These are phyloP conservation scores for Catharus fuscescens DNA, from an alignment of 2,113 vertebrate genomes.

Conservation along the genomic window DNA sequence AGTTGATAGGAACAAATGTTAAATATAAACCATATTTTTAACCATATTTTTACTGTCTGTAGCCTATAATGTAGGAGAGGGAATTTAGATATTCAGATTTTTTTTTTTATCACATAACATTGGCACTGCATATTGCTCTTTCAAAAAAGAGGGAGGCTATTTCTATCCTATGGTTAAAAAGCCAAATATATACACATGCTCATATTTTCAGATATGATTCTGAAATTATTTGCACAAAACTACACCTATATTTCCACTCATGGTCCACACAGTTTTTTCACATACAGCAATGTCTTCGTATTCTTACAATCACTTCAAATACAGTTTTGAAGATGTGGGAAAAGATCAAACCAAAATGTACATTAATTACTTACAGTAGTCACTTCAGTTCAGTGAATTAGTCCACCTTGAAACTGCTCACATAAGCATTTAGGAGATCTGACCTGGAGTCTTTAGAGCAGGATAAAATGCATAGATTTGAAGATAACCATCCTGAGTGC, in stretches of 20 bases:
- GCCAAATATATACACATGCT: background rate
- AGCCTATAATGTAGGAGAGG: background rate
- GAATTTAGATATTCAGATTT: background rate
- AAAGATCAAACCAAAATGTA: background rate
- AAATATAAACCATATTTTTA: background rate
- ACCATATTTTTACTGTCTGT: background rate
- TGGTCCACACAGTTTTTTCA: background rate
- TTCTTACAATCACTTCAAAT: background rate
- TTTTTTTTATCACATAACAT: background rate
- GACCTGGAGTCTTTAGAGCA: background rate
- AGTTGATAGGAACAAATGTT: background rate
- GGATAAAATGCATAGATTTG: background rate
- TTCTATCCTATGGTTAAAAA: background rate
- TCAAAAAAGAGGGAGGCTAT: background rate
- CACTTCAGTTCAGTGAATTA: background rate
- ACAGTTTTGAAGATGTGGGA: background rate
- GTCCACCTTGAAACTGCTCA: background rate
- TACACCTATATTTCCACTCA: background rate
- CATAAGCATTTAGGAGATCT: background rate
- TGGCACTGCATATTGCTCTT: background rate
- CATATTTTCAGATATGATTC: background rate
- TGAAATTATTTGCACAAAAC: background rate
- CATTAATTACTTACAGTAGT: background rate
- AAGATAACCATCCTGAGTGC: background rate
- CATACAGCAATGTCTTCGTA: background rate